Percentiles rank a stretch among this genome's conserved stretches.
phyloP scores from a whole-genome alignment of 1,140 invertebrate genomes.

The Conus betulinus region DNA sequence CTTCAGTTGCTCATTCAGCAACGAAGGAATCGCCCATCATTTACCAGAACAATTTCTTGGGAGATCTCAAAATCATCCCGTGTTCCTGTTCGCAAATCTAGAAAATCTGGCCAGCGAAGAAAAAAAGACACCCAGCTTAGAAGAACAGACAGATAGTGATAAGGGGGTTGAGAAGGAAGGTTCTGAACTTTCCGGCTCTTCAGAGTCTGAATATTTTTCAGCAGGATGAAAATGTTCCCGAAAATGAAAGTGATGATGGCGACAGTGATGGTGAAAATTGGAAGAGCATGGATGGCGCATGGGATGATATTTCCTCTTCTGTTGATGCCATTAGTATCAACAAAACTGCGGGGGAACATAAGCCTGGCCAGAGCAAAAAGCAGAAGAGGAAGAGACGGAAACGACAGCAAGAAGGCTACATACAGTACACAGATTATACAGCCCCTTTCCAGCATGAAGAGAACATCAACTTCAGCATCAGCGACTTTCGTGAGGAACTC shows the following conservation, averaged over 20 bases:
- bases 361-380: not conserved
- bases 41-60: conserved; percentile 11
- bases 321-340: not conserved
- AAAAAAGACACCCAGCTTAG: not conserved
- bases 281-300: not conserved
- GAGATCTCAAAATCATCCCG: not conserved
- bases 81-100: not conserved
- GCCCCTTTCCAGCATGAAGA: not conserved
- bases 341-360: not conserved
- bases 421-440: not conserved
- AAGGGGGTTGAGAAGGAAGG: not conserved
- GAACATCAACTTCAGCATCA: not conserved
- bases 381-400: conserved; percentile 17
- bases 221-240: conserved; percentile 17
- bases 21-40: not conserved
- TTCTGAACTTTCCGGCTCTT: not conserved
- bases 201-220: conserved; percentile 18
- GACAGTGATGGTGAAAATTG: not conserved
- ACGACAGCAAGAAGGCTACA: not conserved
- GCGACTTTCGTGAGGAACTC: not conserved
- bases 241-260: not conserved
- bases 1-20: not conserved
- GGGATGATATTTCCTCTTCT: not conserved
- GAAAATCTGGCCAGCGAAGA: not conserved
- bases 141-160: not conserved